Evolutionary conservation across 2,797 vertebrate genomes (phyloP).

Genomic region (Columba guinea): DNA sequence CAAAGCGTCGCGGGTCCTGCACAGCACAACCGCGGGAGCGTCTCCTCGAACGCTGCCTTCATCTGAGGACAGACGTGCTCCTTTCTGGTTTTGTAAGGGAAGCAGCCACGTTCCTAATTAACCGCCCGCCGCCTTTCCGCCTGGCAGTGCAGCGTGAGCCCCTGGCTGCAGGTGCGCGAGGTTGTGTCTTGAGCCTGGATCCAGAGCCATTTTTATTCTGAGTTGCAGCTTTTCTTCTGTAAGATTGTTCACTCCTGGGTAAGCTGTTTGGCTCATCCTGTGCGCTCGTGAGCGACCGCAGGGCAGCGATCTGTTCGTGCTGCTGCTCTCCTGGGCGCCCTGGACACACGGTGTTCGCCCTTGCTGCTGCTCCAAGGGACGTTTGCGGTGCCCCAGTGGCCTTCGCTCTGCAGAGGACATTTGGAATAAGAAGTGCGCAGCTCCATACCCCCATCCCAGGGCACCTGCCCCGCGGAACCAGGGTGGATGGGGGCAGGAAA

Average conservation of each 20-base stretch:
- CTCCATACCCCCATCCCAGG: not conserved
- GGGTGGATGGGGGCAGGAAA: not conserved
- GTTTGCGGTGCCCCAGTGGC: not conserved
- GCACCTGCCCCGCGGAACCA: not conserved
- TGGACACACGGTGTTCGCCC: not conserved
- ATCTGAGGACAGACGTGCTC: not conserved
- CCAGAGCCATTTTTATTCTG: not conserved
- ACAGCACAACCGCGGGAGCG: not conserved
- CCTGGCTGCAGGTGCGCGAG: not conserved
- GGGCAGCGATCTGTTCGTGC: not conserved
- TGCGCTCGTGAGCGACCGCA: accelerated
- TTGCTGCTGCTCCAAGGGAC: not conserved
- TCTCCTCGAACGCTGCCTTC: not conserved
- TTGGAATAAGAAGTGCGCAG: not conserved
- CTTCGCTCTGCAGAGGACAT: not conserved
- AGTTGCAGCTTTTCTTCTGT: not conserved
- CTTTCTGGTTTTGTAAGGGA: not conserved
- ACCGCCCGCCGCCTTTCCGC: not conserved
- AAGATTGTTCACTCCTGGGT: not conserved
- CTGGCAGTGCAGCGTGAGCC: accelerated
- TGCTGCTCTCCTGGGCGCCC: not conserved
- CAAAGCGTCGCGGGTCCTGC: not conserved
- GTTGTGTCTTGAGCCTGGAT: not conserved
- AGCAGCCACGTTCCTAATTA: not conserved
- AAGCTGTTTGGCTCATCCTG: not conserved